Conservation (phyloP, 2,888 invertebrate species). For the Ophioninae sp. region DNA sequence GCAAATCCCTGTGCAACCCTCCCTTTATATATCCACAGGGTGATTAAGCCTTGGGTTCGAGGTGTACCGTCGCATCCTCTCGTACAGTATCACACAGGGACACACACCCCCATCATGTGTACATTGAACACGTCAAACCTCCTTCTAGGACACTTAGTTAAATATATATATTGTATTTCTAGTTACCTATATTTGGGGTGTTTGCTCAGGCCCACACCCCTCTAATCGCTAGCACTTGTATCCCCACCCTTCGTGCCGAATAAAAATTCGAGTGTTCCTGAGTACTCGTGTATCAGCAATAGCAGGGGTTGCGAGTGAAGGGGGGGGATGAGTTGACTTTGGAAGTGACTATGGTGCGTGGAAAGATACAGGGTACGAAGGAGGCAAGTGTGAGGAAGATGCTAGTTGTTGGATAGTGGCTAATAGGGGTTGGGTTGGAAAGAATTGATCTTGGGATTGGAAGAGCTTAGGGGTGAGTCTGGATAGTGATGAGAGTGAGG, state of each 20-base stretch:
- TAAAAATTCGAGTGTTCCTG: slow-evolving; percentile 30
- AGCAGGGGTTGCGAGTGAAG: too few relatives aligned
- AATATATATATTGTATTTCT: neutral
- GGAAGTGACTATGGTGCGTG: too few relatives aligned
- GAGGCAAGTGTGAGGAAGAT: too few relatives aligned
- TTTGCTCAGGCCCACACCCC: neutral
- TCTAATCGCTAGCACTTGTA: slow-evolving; percentile 30
- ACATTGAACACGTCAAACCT: slow-evolving; percentile 30
- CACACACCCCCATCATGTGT: neutral
- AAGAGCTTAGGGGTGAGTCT: too few relatives aligned
- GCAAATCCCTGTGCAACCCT: slow-evolving; percentile 63
- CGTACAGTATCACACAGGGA: slow-evolving; percentile 43
- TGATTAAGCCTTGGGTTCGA: slow-evolving; percentile 60
- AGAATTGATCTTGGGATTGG: too few relatives aligned
- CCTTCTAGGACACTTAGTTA: slow-evolving; percentile 19
- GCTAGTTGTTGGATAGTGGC: too few relatives aligned
- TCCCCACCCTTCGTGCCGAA: slow-evolving; percentile 10
- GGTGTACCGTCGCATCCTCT: slow-evolving; percentile 53
- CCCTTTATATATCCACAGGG: slow-evolving; percentile 61
- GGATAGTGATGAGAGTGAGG: too few relatives aligned
- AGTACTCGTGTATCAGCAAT: too few relatives aligned
- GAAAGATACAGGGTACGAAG: too few relatives aligned
- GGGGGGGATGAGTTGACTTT: too few relatives aligned
- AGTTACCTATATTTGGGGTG: too few relatives aligned
- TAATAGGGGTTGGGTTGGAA: too few relatives aligned